Percentiles rank a stretch among this genome's conserved stretches.
phyloP scores from a whole-genome alignment of 1,140 invertebrate genomes.

The Apis mellifera region DNA sequence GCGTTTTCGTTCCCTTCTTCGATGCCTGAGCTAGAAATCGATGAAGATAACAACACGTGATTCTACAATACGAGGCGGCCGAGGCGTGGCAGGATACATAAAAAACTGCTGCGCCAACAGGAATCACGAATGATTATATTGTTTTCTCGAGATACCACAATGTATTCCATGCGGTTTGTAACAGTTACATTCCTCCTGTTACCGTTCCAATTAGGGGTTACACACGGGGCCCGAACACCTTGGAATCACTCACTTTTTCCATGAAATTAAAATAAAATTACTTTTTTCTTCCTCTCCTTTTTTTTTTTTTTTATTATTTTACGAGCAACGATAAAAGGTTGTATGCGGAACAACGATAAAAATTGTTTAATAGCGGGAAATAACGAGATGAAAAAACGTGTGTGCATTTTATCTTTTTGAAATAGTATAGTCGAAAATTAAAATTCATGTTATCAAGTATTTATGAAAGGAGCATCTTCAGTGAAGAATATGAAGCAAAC shows the following conservation, averaged over 20 bases:
- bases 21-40: not conserved
- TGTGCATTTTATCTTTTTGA: too few relatives aligned
- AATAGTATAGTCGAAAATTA: not conserved
- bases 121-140: conserved; percentile 27
- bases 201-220: conserved; percentile 40
- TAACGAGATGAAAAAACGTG: not conserved
- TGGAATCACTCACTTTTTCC: conserved; percentile 28
- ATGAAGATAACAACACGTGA: not conserved
- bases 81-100: not conserved
- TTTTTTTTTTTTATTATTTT: too few relatives aligned
- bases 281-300: not conserved
- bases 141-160: not conserved
- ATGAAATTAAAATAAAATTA: conserved; percentile 32
- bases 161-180: conserved; percentile 21
- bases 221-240: not conserved
- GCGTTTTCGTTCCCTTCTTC: conserved; percentile 7
- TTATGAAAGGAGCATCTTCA: not conserved
- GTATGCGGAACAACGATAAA: not conserved
- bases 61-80: conserved; percentile 5
- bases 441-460: not conserved
- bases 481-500: conserved; percentile 1
- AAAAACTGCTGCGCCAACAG: not conserved
- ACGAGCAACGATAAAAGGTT: too few relatives aligned
- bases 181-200: conserved; percentile 49
- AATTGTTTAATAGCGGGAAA: not conserved